These are phyloP conservation scores for Chironomus tepperi DNA, from an alignment of 1,140 invertebrate species.

Conservation along the genomic window DNA sequence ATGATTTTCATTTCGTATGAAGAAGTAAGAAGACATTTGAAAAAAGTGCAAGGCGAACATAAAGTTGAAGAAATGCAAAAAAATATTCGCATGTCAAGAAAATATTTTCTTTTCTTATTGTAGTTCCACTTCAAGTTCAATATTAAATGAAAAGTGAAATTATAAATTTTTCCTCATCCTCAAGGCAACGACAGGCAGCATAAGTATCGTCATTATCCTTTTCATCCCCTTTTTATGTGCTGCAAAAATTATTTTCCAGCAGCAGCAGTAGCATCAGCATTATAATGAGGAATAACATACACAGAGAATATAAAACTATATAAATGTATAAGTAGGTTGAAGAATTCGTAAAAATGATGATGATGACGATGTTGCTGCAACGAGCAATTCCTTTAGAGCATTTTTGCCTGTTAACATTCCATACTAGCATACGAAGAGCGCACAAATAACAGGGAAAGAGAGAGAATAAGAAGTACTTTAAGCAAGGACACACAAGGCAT, in stretches of 20 bases:
- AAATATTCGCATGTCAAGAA: background rate
- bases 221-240: background rate
- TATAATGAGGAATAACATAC: no score
- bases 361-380: conserved; percentile 2
- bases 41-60: background rate
- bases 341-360: background rate
- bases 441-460: background rate
- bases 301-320: background rate
- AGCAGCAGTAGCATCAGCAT: no score
- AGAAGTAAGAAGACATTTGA: background rate
- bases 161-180: background rate
- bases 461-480: background rate
- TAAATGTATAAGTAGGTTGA: conserved; percentile 22
- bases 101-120: no score
- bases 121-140: background rate
- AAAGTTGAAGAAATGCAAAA: background rate
- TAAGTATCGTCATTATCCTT: background rate
- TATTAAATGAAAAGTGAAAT: background rate
- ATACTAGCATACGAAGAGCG: background rate
- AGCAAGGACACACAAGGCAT: background rate
- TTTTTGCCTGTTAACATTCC: background rate
- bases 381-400: background rate
- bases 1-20: no score
- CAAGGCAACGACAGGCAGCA: background rate
- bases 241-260: no score